These are phyloP conservation scores for Alcis repandata DNA, from an alignment of 2,888 invertebrate genomes.

Conservation along the genomic window DNA sequence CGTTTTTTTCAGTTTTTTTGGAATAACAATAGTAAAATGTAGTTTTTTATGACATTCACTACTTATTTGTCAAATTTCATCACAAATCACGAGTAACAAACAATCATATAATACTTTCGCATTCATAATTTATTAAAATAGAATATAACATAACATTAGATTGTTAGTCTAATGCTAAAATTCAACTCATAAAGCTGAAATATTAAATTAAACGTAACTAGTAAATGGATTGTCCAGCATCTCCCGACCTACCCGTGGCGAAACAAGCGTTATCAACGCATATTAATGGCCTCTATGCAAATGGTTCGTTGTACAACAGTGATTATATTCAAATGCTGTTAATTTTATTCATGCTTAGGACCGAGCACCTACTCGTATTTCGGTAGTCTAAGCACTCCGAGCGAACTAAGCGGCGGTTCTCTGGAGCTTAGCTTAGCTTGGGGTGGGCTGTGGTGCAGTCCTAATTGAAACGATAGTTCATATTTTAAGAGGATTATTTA, in stretches of 20 bases:
- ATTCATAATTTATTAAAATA: too few species aligned
- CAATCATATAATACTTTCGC: too few species aligned
- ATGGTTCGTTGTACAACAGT: slow-evolving; percentile 66
- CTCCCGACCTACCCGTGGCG: slow-evolving; percentile 44
- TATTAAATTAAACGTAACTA: not conserved
- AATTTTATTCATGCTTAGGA: slow-evolving; percentile 65
- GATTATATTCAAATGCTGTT: slow-evolving; percentile 78
- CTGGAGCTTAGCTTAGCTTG: slow-evolving; percentile 13
- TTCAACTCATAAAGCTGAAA: too few species aligned
- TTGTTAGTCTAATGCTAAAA: too few species aligned
- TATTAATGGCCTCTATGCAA: slow-evolving; percentile 77
- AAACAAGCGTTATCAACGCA: slow-evolving; percentile 68
- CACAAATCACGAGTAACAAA: too few species aligned
- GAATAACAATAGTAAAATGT: too few species aligned
- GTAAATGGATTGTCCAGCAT: not conserved
- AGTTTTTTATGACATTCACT: too few species aligned
- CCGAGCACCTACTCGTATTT: slow-evolving; percentile 40
- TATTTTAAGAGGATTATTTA: not conserved
- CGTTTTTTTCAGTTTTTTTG: too few species aligned
- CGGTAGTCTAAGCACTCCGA: slow-evolving; percentile 16
- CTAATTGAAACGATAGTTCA: slow-evolving; percentile 10
- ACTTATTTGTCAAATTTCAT: too few species aligned
- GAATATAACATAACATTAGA: too few species aligned
- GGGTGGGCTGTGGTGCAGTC: not conserved
- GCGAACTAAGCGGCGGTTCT: not conserved